Evolutionary conservation across 2,797 vertebrate genomes (phyloP).

Genomic region (Naso thynnoides): DNA sequence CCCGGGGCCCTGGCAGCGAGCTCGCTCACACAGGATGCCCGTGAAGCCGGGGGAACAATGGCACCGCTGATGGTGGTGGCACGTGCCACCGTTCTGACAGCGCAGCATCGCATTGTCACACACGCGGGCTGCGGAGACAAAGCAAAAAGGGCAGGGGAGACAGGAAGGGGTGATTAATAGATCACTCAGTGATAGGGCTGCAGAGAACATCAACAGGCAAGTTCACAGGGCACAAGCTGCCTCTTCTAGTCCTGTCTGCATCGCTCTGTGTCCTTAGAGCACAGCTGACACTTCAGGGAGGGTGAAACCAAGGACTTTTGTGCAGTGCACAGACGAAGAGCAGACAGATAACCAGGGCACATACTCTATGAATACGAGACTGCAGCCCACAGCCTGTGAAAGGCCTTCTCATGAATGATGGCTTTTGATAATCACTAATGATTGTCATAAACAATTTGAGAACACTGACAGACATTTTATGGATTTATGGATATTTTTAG

Average conservation of each 20-base stretch:
- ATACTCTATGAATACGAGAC: slow-evolving; percentile 31
- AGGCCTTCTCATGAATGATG: slow-evolving; percentile 21
- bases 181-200: slow-evolving; percentile 57
- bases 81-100: slow-evolving; percentile 95
- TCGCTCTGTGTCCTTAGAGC: slow-evolving; percentile 60
- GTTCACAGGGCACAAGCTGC: slow-evolving; percentile 77
- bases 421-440: slow-evolving; percentile 19
- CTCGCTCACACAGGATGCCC: slow-evolving; percentile 91
- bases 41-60: slow-evolving; percentile 90
- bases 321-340: slow-evolving; percentile 25
- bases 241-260: slow-evolving; percentile 70
- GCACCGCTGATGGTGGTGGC: slow-evolving; percentile 92
- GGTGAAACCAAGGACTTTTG: slow-evolving; percentile 68
- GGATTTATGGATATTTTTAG: slow-evolving; percentile 63
- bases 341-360: slow-evolving; percentile 35
- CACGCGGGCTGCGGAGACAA: slow-evolving; percentile 87
- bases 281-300: slow-evolving; percentile 62
- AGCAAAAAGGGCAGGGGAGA: slow-evolving; percentile 56
- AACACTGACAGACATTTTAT: slow-evolving; percentile 53
- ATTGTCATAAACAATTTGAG: slow-evolving; percentile 9
- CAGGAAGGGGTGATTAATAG: slow-evolving; percentile 73
- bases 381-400: slow-evolving; percentile 24
- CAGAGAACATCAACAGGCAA: slow-evolving; percentile 70
- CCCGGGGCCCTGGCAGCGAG: slow-evolving; percentile 86
- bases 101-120: slow-evolving; percentile 95